Conservation (phyloP, 2,888 invertebrate genomes). For the Blomia tropicalis region DNA sequence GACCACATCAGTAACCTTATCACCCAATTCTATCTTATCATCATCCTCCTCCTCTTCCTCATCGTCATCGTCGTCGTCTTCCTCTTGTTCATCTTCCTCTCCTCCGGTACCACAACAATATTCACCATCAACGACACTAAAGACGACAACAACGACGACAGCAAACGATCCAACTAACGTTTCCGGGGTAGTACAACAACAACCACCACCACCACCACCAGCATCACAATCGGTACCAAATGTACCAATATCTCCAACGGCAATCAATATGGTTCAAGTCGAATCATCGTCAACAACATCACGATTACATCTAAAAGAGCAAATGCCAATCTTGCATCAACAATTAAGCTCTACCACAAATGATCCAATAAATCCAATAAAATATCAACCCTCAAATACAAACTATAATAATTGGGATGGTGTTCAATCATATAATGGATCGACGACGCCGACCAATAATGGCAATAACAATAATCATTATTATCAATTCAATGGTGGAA, state of each 20-base stretch:
- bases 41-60: slow-evolving; percentile 9
- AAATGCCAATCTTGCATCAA: slow-evolving; percentile 20
- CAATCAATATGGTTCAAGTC: background rate
- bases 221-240: background rate
- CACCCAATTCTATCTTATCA: slow-evolving; percentile 7
- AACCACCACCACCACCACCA: too few relatives aligned
- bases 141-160: background rate
- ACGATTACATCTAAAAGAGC: slow-evolving; percentile 15
- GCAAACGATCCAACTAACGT: too few relatives aligned
- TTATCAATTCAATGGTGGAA: background rate
- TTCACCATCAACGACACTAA: slow-evolving; percentile 6
- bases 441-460: background rate
- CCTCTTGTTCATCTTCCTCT: background rate
- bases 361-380: background rate
- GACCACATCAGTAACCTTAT: slow-evolving; percentile 9
- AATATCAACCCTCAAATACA: background rate
- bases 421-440: background rate
- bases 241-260: background rate
- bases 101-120: background rate
- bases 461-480: background rate
- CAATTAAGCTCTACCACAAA: background rate
- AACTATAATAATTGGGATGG: background rate
- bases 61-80: background rate
- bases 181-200: background rate
- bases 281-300: background rate